phyloP scores from a whole-genome alignment of 2,888 invertebrate species.

The Dendrolimus pini region DNA sequence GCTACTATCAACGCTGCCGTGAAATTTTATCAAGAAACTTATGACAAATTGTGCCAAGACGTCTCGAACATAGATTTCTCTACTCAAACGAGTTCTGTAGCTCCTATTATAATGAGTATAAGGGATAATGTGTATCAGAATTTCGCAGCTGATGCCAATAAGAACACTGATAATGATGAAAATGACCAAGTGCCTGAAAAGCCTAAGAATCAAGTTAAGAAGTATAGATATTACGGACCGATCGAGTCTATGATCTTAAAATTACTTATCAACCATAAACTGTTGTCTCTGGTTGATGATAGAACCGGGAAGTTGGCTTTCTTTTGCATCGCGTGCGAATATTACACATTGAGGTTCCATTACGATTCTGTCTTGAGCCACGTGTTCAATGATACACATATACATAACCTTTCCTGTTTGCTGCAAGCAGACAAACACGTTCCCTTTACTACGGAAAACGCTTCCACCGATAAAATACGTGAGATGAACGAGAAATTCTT shows the following conservation, averaged over 20 bases:
- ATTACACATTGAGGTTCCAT: slow-evolving; percentile 62
- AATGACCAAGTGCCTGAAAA: slow-evolving; percentile 49
- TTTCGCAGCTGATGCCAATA: slow-evolving; percentile 57
- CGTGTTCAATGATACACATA: slow-evolving; percentile 62
- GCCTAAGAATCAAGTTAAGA: slow-evolving; percentile 56
- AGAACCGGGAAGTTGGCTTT: slow-evolving; percentile 66
- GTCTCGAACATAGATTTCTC: slow-evolving; percentile 50
- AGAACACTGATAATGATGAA: slow-evolving; percentile 61
- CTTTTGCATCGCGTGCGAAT: slow-evolving; percentile 67
- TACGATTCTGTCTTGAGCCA: slow-evolving; percentile 67
- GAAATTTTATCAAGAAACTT: slow-evolving; percentile 52
- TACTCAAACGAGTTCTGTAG: slow-evolving; percentile 54
- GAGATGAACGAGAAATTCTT: slow-evolving; percentile 59
- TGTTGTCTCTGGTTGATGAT: slow-evolving; percentile 58
- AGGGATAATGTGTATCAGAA: slow-evolving; percentile 70
- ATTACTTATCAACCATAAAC: slow-evolving; percentile 51
- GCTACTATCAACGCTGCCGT: slow-evolving; percentile 55
- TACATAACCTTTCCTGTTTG: slow-evolving; percentile 58
- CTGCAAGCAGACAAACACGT: slow-evolving; percentile 56
- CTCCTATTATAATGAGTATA: slow-evolving; percentile 69
- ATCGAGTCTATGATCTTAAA: slow-evolving; percentile 57
- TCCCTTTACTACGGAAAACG: slow-evolving; percentile 41
- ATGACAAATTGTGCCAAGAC: slow-evolving; percentile 50
- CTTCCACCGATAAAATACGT: slow-evolving; percentile 49
- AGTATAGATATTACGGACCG: slow-evolving; percentile 64